Base-by-base conservation (phyloP, 2,113 vertebrate genomes). In the Pollimyrus isidori region DNA sequence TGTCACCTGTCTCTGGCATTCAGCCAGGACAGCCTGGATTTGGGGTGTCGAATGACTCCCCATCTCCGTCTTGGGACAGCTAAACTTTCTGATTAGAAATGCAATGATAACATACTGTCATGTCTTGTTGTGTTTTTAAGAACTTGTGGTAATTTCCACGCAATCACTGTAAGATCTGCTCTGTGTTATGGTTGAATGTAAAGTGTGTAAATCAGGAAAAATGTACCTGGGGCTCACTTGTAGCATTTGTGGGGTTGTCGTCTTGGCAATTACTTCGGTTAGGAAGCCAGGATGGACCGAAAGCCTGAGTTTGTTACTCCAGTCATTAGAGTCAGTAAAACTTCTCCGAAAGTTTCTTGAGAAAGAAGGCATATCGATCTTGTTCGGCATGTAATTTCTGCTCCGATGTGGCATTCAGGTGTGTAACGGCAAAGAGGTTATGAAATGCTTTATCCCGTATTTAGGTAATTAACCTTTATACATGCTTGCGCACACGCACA, bases 1-100 rank as follows among this genome's bases (percentile, higher is more conserved):
- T 88, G 23, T 91, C 93, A 94, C 92, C 93, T 94, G 92, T 92
- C 88, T 93, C 82, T 89, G 91, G 91, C 91, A 92, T 91, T 92
- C 89, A 91, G 26, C 76, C 30, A 30, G 46, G 50, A 84, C 82
- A 17, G 84, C 46, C 89, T 82, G 86, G n/a, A 69, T 84, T 65
- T 53, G 5, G 23, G 48, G 49, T 52, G 53, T 89, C 76, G 45
- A 42, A 69, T 82, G 89, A 88, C 87, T 58, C 89, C 85, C 50
- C 87, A 69, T 90, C 84, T 53, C 46, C 42, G 10, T 19, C 58
- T 86, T 42, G 56, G 39, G n/a, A 15, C 48, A 30, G 53, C 35
- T 58, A 30, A 89, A 89, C 50, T 19, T 6, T 45, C 30, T 48
- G 19, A 82, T 50, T n/a, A 49, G 35, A 23, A 80, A 39, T 80